Evolutionary conservation across 23 tunicate species (phyloP), one percentile per base, ranked within the genome.

Genomic region (Ascidia mentula): DNA sequence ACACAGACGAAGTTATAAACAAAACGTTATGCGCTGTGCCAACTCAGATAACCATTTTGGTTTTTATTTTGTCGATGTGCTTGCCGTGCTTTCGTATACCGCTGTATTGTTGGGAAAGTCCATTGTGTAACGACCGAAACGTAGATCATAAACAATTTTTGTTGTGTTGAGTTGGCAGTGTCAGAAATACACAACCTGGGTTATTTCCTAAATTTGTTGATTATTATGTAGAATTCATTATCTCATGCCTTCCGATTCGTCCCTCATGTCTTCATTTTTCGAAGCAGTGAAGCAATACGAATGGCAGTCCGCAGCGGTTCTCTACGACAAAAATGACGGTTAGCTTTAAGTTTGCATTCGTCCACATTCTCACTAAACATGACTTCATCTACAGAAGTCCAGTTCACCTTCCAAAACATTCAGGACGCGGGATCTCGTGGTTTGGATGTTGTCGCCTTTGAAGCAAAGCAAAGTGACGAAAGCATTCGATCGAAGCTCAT

Each of bases 281-380:
- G 38, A 78, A 77, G 79, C 89, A 8, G 69, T 85, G 69, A 45
- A 72, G 40, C 83, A 78, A 77, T 85, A 85, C 42, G 33, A 78
- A 40, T 85, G 89, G 89, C 40, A 69, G 45, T 78, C 89, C 9
- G 89, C 89, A 8, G 82, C 83, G 71, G 89, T 85, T 3, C 76
- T 85, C 3, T 85, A 85, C 46, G 80, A 85, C 46, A 72, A 78
- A 36, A 85, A 85, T 46, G 83, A 85, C 83, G 89, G 89, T 85
- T 40, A 31, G 12, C 4, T 9, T 20, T 9, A 3, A 53, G 12
- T 9, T 6, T 9, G 28, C 24, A 1, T 53, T 42, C 15, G 15
- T 12, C 12, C 12, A 42, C 12, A 9, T 15, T 15, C 53, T 42
- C 53, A 42, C 12, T 42, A 12, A 15, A 15, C 53, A 53, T 3